Conservation (phyloP, 2,113 vertebrate species). For the Trogon surrucura region DNA sequence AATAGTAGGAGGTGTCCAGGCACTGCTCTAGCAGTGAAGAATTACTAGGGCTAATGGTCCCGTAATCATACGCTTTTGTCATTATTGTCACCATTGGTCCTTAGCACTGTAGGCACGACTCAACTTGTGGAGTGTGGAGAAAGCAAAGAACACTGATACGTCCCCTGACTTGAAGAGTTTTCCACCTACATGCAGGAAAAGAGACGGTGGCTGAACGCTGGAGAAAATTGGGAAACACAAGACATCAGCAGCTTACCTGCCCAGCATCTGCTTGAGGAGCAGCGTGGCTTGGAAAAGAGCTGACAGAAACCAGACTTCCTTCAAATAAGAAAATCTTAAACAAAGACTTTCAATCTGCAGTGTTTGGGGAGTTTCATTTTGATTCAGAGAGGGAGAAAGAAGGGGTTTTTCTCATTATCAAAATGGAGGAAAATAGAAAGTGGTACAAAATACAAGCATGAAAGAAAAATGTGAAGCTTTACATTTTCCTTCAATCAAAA, state of each 20-base stretch:
- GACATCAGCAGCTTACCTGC: neutral
- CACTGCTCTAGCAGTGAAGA: neutral
- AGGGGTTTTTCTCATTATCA: neutral
- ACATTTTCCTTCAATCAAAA: neutral
- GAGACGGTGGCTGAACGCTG: neutral
- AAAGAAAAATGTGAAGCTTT: neutral
- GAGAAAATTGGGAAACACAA: neutral
- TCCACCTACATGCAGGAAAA: neutral
- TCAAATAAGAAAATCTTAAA: neutral
- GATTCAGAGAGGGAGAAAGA: neutral
- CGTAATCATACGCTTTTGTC: neutral
- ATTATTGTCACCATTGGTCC: rapidly evolving
- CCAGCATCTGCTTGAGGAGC: neutral
- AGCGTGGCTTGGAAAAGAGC: neutral
- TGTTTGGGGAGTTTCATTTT: neutral
- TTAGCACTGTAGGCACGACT: neutral
- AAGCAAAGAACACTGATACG: neutral
- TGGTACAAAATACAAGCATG: neutral
- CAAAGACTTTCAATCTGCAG: rapidly evolving
- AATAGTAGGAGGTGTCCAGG: neutral
- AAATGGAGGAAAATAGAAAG: neutral
- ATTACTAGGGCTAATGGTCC: neutral
- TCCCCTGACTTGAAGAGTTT: neutral
- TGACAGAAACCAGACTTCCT: neutral
- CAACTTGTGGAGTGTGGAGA: neutral